Base-by-base conservation (phyloP, 2,888 invertebrate genomes). In the Agrilus biguttatus region DNA sequence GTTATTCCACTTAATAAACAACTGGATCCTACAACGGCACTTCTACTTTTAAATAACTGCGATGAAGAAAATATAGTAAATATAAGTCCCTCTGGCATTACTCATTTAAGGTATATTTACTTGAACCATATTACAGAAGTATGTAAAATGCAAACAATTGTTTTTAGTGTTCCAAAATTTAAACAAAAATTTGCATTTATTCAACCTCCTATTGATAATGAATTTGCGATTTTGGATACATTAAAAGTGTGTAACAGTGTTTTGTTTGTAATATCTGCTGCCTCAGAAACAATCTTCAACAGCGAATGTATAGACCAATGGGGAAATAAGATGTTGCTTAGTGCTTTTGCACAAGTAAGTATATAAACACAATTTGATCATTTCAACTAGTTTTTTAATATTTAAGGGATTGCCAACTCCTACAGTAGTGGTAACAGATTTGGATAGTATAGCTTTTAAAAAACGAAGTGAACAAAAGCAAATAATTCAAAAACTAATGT, bases 171-270 rank as follows among this genome's bases (percentile, higher is more conserved):
- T 49, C 83, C 87, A 10, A 75, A 87, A 49, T 88, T 92, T 60
- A 90, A 93, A 60, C 88, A 92, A 61, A 73, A 87, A n/a, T 88
- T 86, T 61, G 78, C 87, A 0, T 81, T 95, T 55, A 67, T 89
- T 33, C 69, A 77, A 8, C 87, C 91, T 12, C 76, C 80, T 47
- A 63, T 74, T 14, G 80, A 81, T 14, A 80, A 87, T 64, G 75
- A 89, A 36, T 77, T 83, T 60, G 77, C 77, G 19, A 67, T 81
- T 5, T 65, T 92, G 43, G 92, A 92, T 69, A 73, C 81, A n/a
- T 67, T 85, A 1, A 92, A 91, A 73, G 79, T 91, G 6, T 82
- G 89, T 19, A 92, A 93, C 59, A 85, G 86, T 2, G 75, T 88
- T 2, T 58, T 96, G 4, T 79, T 90, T 59, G 63, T 93, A 8